Conservation (phyloP, 2,888 invertebrate genomes). For the Sepiola atlantica region DNA sequence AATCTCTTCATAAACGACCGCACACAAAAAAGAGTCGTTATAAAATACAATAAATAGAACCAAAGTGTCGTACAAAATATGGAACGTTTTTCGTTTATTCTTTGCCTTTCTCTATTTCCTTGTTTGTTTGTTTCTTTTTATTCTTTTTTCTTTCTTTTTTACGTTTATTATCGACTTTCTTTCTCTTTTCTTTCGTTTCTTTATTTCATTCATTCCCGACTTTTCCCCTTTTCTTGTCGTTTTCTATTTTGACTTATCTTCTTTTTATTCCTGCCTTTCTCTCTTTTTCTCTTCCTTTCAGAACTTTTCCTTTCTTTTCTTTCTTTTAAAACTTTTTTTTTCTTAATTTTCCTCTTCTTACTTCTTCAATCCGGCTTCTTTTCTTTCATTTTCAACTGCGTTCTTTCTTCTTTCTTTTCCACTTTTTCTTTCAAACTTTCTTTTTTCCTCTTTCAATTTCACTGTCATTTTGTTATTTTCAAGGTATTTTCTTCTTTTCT, state of each 20-base stretch:
- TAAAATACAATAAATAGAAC: not conserved
- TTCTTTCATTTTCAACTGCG: not conserved
- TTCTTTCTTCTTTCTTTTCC: not conserved
- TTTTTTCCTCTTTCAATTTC: not conserved
- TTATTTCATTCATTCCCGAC: not conserved
- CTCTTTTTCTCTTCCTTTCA: not conserved
- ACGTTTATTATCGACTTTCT: not conserved
- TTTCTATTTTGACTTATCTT: not conserved
- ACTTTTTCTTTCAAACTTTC: not conserved
- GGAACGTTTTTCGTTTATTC: not conserved
- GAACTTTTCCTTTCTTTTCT: not conserved
- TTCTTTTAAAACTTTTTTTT: not conserved
- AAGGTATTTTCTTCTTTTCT: too few species aligned
- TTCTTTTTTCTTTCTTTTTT: not conserved
- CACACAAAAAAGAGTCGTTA: not conserved
- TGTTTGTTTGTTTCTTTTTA: not conserved
- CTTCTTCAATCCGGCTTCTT: not conserved
- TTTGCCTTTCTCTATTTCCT: not conserved
- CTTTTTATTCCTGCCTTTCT: not conserved
- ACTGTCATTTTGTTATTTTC: not conserved
- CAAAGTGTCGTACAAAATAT: not conserved
- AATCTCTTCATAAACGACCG: not conserved
- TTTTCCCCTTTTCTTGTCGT: not conserved
- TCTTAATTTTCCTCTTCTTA: not conserved
- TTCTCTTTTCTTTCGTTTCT: not conserved